These are phyloP conservation scores for Cheumatopsyche charites DNA, from an alignment of 1,140 invertebrate genomes.

Conservation along the genomic window DNA sequence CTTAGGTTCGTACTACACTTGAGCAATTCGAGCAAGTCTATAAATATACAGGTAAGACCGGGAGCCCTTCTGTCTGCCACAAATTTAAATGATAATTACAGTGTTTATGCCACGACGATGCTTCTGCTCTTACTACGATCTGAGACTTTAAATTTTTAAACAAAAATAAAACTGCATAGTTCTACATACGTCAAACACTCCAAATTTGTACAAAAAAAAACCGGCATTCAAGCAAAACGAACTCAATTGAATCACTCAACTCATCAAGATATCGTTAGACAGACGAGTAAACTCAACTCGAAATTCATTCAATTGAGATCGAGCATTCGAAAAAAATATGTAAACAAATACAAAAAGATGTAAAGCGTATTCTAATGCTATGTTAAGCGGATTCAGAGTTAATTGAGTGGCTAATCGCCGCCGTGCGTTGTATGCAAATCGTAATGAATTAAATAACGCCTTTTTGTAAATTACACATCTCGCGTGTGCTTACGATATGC, in stretches of 20 bases:
- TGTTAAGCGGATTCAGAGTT: constrained; percentile 8
- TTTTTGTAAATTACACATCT: constrained; percentile 9
- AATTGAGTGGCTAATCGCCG: constrained; percentile 12
- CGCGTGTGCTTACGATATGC: neutral
- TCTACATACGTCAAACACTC: too few relatives aligned
- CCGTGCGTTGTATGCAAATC: constrained; percentile 11
- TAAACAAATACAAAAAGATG: too few relatives aligned
- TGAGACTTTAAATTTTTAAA: neutral
- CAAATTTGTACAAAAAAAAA: too few relatives aligned
- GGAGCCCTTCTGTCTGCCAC: constrained; percentile 45
- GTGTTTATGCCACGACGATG: constrained; percentile 42
- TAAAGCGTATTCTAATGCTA: neutral
- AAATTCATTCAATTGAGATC: too few relatives aligned
- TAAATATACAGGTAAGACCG: constrained; percentile 47
- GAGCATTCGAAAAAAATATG: constrained; percentile 28
- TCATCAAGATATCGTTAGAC: too few relatives aligned
- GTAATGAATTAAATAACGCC: constrained; percentile 8
- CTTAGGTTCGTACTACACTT: neutral
- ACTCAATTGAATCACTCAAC: too few relatives aligned
- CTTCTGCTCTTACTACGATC: neutral
- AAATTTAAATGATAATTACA: constrained; percentile 49
- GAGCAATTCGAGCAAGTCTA: constrained; percentile 33
- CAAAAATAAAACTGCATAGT: constrained; percentile 7
- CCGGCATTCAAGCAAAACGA: too few relatives aligned
- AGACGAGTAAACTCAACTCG: too few relatives aligned